A percentile compares a stretch with the other conserved stretches of the same genome.
These are phyloP conservation scores for Diogma glabrata DNA, from an alignment of 2,888 invertebrate species.

Conservation along the genomic window DNA sequence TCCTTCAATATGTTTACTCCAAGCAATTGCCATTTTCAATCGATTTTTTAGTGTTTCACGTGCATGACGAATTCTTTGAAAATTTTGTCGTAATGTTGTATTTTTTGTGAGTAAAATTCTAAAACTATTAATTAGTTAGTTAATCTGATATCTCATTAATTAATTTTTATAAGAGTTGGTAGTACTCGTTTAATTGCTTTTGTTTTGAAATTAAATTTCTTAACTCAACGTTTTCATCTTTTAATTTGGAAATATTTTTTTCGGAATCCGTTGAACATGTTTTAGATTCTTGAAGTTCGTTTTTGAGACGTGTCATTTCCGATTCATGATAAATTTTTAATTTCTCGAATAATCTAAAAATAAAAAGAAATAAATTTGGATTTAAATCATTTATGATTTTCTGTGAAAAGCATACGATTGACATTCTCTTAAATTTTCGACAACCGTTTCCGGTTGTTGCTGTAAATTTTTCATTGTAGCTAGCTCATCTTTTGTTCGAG, in stretches of 20 bases:
- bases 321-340: slow-evolving; percentile 58
- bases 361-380: too few relatives aligned
- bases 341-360: slow-evolving; percentile 55
- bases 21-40: slow-evolving; percentile 33
- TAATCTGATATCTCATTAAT: background rate
- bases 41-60: slow-evolving; percentile 31
- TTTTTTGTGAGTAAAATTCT: slow-evolving; percentile 21
- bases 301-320: slow-evolving; percentile 49
- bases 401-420: slow-evolving; percentile 40
- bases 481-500: slow-evolving; percentile 32
- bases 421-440: slow-evolving; percentile 58
- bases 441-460: slow-evolving; percentile 26
- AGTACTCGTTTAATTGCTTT: slow-evolving; percentile 18
- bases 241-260: slow-evolving; percentile 16
- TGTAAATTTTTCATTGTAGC: slow-evolving; percentile 24
- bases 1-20: slow-evolving; percentile 28
- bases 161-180: background rate
- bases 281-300: slow-evolving; percentile 20
- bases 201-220: slow-evolving; percentile 23
- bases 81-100: slow-evolving; percentile 23
- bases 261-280: slow-evolving; percentile 17
- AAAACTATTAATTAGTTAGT: background rate
- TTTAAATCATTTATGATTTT: background rate
- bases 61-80: slow-evolving; percentile 29
- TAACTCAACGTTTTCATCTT: slow-evolving; percentile 20